phyloP scores from a whole-genome alignment of 1,140 invertebrate genomes.

The Globodera ellingtonae region DNA sequence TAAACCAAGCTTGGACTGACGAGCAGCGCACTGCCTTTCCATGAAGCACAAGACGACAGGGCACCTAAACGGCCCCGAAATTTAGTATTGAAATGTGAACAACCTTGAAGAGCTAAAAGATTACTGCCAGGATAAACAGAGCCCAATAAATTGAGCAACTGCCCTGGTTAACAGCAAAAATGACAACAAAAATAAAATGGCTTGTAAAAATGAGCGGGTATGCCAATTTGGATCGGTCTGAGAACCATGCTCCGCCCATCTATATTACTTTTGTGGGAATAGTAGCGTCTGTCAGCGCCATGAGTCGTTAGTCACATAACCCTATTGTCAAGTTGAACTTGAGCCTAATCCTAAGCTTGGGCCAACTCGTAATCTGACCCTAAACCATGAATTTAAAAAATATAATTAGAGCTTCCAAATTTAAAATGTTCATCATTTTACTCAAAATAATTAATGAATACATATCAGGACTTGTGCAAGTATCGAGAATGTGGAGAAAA shows the following conservation, averaged over 20 bases:
- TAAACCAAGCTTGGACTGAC: no score
- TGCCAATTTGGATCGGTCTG: no score
- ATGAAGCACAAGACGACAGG: neutral
- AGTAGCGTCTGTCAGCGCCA: no score
- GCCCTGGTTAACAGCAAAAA: neutral
- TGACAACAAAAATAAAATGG: neutral
- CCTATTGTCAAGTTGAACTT: no score
- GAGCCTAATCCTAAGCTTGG: no score
- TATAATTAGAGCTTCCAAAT: neutral
- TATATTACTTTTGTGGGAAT: no score
- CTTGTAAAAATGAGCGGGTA: no score
- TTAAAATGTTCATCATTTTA: neutral
- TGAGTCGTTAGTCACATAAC: no score
- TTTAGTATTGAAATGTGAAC: neutral
- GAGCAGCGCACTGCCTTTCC: no score
- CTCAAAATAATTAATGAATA: neutral
- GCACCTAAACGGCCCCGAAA: neutral
- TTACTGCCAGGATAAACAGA: neutral
- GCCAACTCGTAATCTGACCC: no score
- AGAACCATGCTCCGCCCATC: neutral
- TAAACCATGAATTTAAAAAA: no score
- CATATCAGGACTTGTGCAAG: slow-evolving; percentile 1
- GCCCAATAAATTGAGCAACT: neutral
- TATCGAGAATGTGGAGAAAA: neutral
- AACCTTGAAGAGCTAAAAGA: neutral